Evolutionary conservation across 1,140 invertebrate genomes (phyloP).

Genomic region (Triops cancriformis): DNA sequence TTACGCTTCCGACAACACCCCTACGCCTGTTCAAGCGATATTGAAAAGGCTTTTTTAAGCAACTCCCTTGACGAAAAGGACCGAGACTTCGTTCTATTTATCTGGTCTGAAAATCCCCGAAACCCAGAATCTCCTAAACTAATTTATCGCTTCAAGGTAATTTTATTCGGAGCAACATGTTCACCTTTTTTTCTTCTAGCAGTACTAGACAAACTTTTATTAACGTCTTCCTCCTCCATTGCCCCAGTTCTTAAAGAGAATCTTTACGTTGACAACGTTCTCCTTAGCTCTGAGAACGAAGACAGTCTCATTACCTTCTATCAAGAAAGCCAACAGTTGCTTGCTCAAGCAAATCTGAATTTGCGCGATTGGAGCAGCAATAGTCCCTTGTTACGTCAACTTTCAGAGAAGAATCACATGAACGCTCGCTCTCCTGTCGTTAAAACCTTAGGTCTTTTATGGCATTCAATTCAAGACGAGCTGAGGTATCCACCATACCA

Average conservation of each 20-base stretch:
- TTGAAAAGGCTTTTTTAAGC: no score
- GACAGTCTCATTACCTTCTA: neutral
- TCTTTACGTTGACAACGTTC: constrained; percentile 19
- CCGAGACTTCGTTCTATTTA: constrained; percentile 19
- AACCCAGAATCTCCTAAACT: neutral
- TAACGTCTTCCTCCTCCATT: neutral
- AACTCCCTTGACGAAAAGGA: neutral
- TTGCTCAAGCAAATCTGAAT: neutral
- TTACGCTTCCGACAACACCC: constrained; percentile 34
- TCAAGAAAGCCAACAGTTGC: neutral
- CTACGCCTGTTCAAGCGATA: no score
- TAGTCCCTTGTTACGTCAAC: neutral
- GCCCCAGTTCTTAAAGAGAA: neutral
- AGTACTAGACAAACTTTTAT: neutral
- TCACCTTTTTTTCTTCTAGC: no score
- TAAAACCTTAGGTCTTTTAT: constrained; percentile 20
- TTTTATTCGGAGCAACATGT: no score
- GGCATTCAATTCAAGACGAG: constrained; percentile 14
- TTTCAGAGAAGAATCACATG: neutral
- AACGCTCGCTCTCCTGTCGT: no score
- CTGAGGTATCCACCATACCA: neutral
- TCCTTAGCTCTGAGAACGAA: neutral
- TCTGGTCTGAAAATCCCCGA: neutral
- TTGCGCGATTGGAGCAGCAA: no score
- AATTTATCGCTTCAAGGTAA: constrained; percentile 16